Evolutionary conservation across 2,888 invertebrate species (phyloP), one percentile per base, ranked within the genome.

Genomic region (Morpho helenor): DNA sequence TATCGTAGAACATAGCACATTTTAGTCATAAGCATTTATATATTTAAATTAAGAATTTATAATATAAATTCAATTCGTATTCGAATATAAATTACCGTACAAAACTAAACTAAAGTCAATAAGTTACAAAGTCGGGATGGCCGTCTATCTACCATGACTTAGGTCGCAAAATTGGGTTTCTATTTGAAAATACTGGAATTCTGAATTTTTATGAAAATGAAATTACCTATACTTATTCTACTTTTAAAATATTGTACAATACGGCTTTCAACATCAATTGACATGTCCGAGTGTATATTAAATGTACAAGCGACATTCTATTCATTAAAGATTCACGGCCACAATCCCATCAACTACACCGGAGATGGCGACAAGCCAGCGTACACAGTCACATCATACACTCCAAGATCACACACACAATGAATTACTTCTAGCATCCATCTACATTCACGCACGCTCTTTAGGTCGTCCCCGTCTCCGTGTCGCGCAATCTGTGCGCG

Each of bases 121-220:
- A 89, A 90, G 88, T 89, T 89, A 90, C 88, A 88, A 87, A 87
- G 82, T 86, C 84, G 90, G 90, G 88, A 89, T 88, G 87, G 88
- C 88, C 88, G 89, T 87, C 83, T 82, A 84, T 86, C 80, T 84
- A 89, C 86, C 87, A 87, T 89, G 90, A 90, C 89, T 89, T 86
- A 88, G 87, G 89, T 88, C 89, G 88, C 89, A 86, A 84, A 86
- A 87, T 89, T 86, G 84, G 86, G 84, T 88, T 83, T 84, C 87
- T 89, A 89, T 87, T 87, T 88, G 86, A 81, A 83, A 88, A 85
- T 89, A 89, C 87, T 82, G 84, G 81, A 87, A 84, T 81, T 75
- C 84, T 43, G 82, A 85, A 72, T 81, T 82, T 86, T 87, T 81
- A 85, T 86, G 89, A 89, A 77, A 68, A 83, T 84, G 82, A 84